Evolutionary conservation across 2,888 invertebrate species (phyloP).

Genomic region (Oligia latruncula): DNA sequence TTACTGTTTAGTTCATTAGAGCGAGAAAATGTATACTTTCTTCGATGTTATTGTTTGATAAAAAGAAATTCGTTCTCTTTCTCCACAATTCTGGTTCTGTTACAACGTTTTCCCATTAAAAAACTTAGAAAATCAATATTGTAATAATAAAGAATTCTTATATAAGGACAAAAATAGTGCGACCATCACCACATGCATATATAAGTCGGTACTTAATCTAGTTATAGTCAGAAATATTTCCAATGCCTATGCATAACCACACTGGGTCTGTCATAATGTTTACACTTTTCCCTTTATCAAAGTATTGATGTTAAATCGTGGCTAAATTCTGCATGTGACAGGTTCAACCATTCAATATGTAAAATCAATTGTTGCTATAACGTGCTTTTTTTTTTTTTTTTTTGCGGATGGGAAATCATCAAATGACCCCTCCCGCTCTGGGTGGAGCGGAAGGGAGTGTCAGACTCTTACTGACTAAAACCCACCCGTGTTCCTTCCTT

Average conservation of each 20-base stretch:
- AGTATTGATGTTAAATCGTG: not conserved
- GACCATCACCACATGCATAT: not conserved
- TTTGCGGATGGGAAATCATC: too few relatives aligned
- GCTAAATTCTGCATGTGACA: constrained; percentile 11
- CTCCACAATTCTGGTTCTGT: not conserved
- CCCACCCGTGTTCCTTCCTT: too few relatives aligned
- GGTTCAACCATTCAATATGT: constrained; percentile 12
- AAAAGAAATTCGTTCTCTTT: not conserved
- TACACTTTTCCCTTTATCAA: constrained; percentile 8
- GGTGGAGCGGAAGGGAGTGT: too few relatives aligned
- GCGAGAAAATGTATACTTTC: constrained; percentile 20
- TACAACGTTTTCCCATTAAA: not conserved
- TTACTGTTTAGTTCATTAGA: constrained; percentile 22
- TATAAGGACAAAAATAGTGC: not conserved
- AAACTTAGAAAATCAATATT: not conserved
- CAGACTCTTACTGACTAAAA: too few relatives aligned
- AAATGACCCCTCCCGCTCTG: too few relatives aligned
- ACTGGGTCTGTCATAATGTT: not conserved
- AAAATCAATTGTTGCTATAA: constrained; percentile 35
- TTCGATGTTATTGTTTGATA: constrained; percentile 9
- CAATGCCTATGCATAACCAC: not conserved
- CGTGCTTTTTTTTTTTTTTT: too few relatives aligned
- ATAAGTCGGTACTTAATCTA: not conserved
- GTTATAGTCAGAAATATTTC: constrained; percentile 6
- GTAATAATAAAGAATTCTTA: not conserved